A percentile compares a stretch with the other conserved stretches of the same genome.
Conservation (phyloP, 2,888 invertebrate genomes). For the Brachynemurus nebulosus region DNA sequence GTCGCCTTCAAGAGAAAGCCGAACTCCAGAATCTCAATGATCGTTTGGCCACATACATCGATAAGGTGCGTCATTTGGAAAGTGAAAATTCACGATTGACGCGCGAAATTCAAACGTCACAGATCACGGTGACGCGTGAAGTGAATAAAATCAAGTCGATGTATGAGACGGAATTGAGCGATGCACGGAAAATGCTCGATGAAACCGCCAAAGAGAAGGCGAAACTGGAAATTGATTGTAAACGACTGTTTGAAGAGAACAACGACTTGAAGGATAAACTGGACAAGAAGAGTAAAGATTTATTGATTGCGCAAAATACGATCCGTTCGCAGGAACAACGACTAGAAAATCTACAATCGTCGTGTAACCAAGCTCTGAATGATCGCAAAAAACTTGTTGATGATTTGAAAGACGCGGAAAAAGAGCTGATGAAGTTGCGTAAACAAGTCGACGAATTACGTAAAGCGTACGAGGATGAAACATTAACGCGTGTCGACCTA, state of each 20-base stretch:
- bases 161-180: slow-evolving; percentile 85
- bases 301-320: slow-evolving; percentile 58
- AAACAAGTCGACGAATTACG: slow-evolving; percentile 68
- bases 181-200: slow-evolving; percentile 81
- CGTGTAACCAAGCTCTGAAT: slow-evolving; percentile 58
- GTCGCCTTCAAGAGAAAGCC: slow-evolving; percentile 86
- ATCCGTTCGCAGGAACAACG: slow-evolving; percentile 57
- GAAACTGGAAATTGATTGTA: slow-evolving; percentile 82
- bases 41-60: slow-evolving; percentile 91
- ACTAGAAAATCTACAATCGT: slow-evolving; percentile 57
- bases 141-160: slow-evolving; percentile 78
- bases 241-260: slow-evolving; percentile 72
- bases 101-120: slow-evolving; percentile 67
- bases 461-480: slow-evolving; percentile 88
- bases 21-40: slow-evolving; percentile 90
- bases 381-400: slow-evolving; percentile 71
- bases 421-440: slow-evolving; percentile 60
- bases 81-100: slow-evolving; percentile 76
- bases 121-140: slow-evolving; percentile 80
- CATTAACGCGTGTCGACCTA: slow-evolving; percentile 81
- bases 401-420: slow-evolving; percentile 61
- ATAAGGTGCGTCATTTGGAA: slow-evolving; percentile 84
- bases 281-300: slow-evolving; percentile 61
- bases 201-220: slow-evolving; percentile 88
- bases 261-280: slow-evolving; percentile 64